A percentile compares a stretch with the other conserved stretches of the same genome.
Evolutionary conservation across 1,140 invertebrate genomes (phyloP).

Genomic region (Drosophila lacertosa): DNA sequence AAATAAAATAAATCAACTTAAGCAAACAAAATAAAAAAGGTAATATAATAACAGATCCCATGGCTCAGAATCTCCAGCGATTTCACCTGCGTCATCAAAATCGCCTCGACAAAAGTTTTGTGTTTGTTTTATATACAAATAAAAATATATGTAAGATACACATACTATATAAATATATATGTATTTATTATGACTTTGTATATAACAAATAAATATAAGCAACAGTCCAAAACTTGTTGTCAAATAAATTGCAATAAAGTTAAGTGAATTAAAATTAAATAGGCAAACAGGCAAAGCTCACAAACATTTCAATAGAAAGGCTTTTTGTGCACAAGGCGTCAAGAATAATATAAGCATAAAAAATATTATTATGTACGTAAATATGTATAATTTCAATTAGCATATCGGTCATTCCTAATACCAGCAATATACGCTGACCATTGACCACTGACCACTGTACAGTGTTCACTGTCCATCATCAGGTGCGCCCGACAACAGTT

Average conservation of each 20-base stretch:
- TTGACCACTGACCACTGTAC: neutral
- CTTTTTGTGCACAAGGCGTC: conserved; percentile 39
- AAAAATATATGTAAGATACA: neutral
- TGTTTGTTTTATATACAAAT: neutral
- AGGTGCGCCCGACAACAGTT: neutral
- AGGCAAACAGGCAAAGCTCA: conserved; percentile 32
- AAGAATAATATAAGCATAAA: conserved; percentile 34
- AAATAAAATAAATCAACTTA: conserved; percentile 26
- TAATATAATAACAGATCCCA: neutral
- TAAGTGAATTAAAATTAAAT: conserved; percentile 41
- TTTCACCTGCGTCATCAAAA: conserved; percentile 65
- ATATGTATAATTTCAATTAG: conserved; percentile 29
- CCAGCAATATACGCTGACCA: neutral
- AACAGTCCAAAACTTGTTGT: conserved; percentile 21
- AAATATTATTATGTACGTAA: conserved; percentile 18
- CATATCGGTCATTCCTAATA: conserved; percentile 17
- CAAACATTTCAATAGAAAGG: conserved; percentile 30
- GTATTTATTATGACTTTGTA: neutral
- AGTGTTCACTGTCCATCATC: neutral
- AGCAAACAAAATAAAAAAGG: conserved; percentile 15
- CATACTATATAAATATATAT: neutral
- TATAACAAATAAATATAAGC: conserved; percentile 25
- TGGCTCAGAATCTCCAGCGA: conserved; percentile 30
- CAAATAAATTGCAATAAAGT: conserved; percentile 44
- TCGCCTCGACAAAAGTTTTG: conserved; percentile 4